Conservation (phyloP, 2,888 invertebrate species). For the Ophion costatus region DNA sequence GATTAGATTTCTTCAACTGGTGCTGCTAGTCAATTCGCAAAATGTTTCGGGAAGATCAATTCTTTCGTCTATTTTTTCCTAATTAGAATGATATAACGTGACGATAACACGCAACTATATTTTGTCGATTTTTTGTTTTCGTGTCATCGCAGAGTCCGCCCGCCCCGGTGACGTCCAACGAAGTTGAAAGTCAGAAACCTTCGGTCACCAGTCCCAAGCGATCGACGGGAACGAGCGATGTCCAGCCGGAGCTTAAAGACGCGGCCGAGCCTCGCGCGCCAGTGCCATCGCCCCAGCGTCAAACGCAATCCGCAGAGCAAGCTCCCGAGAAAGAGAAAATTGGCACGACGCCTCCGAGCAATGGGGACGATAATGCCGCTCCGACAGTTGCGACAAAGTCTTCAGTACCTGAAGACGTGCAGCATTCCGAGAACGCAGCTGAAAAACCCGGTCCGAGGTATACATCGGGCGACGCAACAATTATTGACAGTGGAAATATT, state of each 20-base stretch:
- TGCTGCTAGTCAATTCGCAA: too few relatives aligned
- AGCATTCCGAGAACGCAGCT: background rate
- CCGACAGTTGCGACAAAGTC: background rate
- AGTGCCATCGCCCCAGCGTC: background rate
- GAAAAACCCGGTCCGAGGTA: background rate
- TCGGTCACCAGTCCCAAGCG: constrained; percentile 1
- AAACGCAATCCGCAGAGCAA: background rate
- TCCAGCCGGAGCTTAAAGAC: background rate
- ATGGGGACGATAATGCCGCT: background rate
- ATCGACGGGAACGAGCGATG: background rate
- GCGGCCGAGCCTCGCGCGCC: background rate
- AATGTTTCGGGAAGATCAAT: too few relatives aligned
- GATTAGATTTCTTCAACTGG: too few relatives aligned
- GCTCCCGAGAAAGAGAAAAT: background rate
- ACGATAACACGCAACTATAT: background rate
- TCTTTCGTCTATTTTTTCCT: background rate
- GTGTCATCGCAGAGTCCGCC: background rate
- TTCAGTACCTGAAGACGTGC: background rate
- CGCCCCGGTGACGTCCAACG: background rate
- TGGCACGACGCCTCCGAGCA: background rate
- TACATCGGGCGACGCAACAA: background rate
- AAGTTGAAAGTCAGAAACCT: background rate
- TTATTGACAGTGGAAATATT: too few relatives aligned
- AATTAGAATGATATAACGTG: too few relatives aligned
- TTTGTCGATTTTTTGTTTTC: background rate